phyloP scores from a whole-genome alignment of 1,140 invertebrate species.

The Tenebrio molitor region DNA sequence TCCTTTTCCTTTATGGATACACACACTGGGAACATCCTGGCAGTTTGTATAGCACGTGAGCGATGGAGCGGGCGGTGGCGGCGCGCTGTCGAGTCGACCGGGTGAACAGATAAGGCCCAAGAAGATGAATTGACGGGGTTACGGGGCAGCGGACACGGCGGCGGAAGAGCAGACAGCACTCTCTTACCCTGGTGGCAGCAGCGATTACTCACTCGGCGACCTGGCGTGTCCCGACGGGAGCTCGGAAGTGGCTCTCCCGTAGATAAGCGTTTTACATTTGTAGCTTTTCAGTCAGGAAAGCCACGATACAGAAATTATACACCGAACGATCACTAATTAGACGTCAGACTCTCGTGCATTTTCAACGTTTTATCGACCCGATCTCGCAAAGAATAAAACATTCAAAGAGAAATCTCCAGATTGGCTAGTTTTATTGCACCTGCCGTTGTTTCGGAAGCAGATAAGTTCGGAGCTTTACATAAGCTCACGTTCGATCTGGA shows the following conservation, averaged over 20 bases:
- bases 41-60: conserved; percentile 43
- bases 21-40: conserved; percentile 21
- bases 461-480: too few species aligned
- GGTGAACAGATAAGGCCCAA: conserved; percentile 56
- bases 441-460: too few species aligned
- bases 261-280: conserved; percentile 66
- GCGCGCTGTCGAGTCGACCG: conserved; percentile 44
- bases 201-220: conserved; percentile 64
- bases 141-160: conserved; percentile 61
- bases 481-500: too few species aligned
- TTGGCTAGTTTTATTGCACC: too few species aligned
- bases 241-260: conserved; percentile 62
- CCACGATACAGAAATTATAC: conserved; percentile 49
- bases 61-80: conserved; percentile 40
- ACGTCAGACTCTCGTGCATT: too few species aligned
- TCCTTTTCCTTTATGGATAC: conserved; percentile 9
- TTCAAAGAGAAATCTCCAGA: too few species aligned
- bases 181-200: conserved; percentile 63
- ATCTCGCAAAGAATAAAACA: too few species aligned
- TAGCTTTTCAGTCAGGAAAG: conserved; percentile 63
- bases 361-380: too few species aligned
- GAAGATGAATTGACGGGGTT: conserved; percentile 65
- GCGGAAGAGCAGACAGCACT: conserved; percentile 65
- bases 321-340: neutral
- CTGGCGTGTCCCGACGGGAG: conserved; percentile 56